Evolutionary conservation across 1,140 invertebrate species (phyloP).

Genomic region (Drosophila navojoa): DNA sequence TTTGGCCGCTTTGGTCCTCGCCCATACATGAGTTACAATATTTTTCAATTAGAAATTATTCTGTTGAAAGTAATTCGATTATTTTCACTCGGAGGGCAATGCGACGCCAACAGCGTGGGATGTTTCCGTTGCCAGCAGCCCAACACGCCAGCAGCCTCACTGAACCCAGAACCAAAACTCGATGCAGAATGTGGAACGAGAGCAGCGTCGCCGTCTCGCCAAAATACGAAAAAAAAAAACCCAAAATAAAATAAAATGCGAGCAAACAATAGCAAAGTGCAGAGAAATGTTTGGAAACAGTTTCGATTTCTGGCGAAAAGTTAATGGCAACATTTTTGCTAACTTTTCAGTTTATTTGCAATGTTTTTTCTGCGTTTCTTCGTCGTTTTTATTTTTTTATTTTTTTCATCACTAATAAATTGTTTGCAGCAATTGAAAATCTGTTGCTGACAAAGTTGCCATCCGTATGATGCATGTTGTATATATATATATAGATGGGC

Average conservation of each 20-base stretch:
- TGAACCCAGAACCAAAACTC: constrained; percentile 16
- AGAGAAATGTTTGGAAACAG: constrained; percentile 76
- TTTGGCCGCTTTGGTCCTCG: constrained; percentile 21
- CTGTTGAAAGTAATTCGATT: constrained; percentile 84
- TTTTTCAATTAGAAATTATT: constrained; percentile 84
- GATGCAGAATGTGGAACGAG: background rate
- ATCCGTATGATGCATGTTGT: constrained; percentile 26
- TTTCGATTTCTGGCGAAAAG: constrained; percentile 72
- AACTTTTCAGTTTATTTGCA: constrained; percentile 72
- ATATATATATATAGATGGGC: background rate
- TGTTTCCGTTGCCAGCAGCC: constrained; percentile 41
- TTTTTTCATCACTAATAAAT: constrained; percentile 45
- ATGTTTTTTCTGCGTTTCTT: constrained; percentile 23
- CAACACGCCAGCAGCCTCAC: too few relatives aligned
- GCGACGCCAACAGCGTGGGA: constrained; percentile 49
- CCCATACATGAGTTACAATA: constrained; percentile 79
- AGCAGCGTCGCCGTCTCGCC: constrained; percentile 44
- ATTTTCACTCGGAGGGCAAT: constrained; percentile 79
- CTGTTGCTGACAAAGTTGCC: constrained; percentile 73
- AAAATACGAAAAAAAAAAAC: constrained; percentile 2
- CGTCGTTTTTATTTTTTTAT: constrained; percentile 1
- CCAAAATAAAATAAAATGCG: constrained; percentile 7
- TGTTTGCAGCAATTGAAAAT: constrained; percentile 65
- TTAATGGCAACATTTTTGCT: constrained; percentile 68
- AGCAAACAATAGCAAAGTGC: constrained; percentile 52